Base-by-base conservation (phyloP, 2,888 invertebrate genomes). In the Ectemnius cavifrons region DNA sequence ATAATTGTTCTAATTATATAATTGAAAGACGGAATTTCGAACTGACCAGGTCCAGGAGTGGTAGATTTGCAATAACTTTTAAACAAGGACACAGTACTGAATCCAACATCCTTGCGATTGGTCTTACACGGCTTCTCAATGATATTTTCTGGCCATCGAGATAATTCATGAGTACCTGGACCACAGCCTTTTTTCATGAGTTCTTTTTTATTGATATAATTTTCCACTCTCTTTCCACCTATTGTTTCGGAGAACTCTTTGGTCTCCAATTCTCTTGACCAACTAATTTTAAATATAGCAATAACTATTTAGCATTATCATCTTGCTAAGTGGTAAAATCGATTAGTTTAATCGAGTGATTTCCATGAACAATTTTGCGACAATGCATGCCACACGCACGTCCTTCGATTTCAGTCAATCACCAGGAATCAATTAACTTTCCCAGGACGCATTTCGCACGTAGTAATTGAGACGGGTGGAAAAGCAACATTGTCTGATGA, bases 41-140 rank as follows among this genome's bases (percentile, higher is more conserved):
- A 71, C 64, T 45, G 14, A 77, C 82, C 82, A 75, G 82, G 82
- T 23, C 85, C 85, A 16, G 85, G 85, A 0, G 72, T 82, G 1
- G 20, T 64, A 13, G 67, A 76, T 4, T 37, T 61, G 5, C 5
- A 18, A 1, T 20, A 28, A 45, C 64, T 52, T 47, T 65, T 23
- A 11, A 78, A 80, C 8, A 71, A 75, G 0, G 79, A 62, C 4
- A 63, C 66, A 5, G 63, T 76, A 1, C 85, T 83, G 28, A 85
- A 84, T 14, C 67, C 76, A 6, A 65, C 11, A 4, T 82, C 67
- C 13, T 1, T 49, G 18, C 45, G 63, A 11, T 67, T 27, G 8
- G 23, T 75, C 0, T 71, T 68, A 56, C 73, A 75, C 5, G 20
- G 5, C 14, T 20, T 60, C 0, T 77, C 4, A 3, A 78, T 37